Conservation (phyloP, 2,797 vertebrate species). For the Microchirus variegatus region DNA sequence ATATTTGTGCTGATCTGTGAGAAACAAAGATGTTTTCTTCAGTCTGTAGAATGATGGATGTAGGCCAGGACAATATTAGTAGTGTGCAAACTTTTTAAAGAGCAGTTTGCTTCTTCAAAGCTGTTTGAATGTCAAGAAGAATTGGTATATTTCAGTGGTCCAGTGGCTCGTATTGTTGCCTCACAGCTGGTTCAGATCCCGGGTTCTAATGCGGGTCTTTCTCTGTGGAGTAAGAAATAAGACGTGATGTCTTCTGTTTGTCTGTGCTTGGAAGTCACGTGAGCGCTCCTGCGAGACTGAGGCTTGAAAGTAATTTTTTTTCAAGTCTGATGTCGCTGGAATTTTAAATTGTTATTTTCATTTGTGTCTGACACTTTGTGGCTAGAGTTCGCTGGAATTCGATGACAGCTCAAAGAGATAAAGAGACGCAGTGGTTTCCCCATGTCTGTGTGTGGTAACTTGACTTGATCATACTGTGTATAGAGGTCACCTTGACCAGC, state of each 20-base stretch:
- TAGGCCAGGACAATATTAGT: too few relatives aligned
- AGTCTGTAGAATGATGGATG: too few relatives aligned
- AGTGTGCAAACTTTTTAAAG: too few relatives aligned
- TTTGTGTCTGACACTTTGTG: conserved; percentile 44
- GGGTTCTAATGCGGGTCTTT: too few relatives aligned
- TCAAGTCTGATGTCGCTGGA: conserved; percentile 31
- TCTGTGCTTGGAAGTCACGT: conserved; percentile 54
- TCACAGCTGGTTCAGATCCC: too few relatives aligned
- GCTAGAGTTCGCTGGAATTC: conserved; percentile 44
- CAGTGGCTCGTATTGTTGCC: too few relatives aligned
- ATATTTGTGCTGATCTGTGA: too few relatives aligned
- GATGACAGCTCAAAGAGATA: conserved; percentile 40
- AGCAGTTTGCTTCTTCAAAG: too few relatives aligned
- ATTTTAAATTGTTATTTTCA: conserved; percentile 47
- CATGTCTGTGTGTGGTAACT: not conserved
- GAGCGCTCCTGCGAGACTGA: conserved; percentile 8
- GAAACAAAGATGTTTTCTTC: too few relatives aligned
- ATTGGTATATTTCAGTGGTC: too few relatives aligned
- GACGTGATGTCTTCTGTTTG: conserved; percentile 15
- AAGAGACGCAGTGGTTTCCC: conserved; percentile 26
- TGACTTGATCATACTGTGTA: conserved; percentile 3
- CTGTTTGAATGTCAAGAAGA: too few relatives aligned
- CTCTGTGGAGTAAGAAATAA: not conserved
- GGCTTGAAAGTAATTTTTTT: conserved; percentile 17
- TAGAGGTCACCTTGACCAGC: conserved; percentile 1